Evolutionary conservation across 2,888 invertebrate species (phyloP).

Genomic region (Acleris sparsana): DNA sequence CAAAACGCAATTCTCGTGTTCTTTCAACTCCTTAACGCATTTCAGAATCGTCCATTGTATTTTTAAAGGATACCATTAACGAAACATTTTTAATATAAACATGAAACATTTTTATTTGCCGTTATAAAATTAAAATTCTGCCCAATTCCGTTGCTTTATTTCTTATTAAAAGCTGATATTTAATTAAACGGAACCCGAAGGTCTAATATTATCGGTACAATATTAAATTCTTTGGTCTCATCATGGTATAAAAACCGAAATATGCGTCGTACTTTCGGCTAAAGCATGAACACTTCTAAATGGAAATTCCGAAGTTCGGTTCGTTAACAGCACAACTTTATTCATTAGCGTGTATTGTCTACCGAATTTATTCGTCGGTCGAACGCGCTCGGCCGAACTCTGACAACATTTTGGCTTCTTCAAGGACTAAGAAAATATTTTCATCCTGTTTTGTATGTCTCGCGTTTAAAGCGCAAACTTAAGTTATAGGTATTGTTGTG

Average conservation of each 20-base stretch:
- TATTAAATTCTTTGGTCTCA: constrained; percentile 33
- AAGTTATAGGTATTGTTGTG: constrained; percentile 49
- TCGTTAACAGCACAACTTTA: constrained; percentile 80
- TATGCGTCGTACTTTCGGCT: constrained; percentile 61
- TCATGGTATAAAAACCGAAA: constrained; percentile 47
- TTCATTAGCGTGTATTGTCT: constrained; percentile 82
- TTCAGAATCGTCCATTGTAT: too few relatives aligned
- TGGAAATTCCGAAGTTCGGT: constrained; percentile 73
- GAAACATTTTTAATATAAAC: constrained; percentile 2
- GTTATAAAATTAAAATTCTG: neutral
- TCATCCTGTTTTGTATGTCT: constrained; percentile 72
- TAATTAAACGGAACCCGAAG: constrained; percentile 9
- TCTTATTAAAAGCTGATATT: constrained; percentile 17
- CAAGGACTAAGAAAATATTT: constrained; percentile 64
- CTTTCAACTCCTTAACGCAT: too few relatives aligned
- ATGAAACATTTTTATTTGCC: neutral
- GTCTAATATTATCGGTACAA: constrained; percentile 26
- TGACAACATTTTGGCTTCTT: constrained; percentile 54
- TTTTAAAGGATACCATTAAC: too few relatives aligned
- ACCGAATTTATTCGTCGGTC: constrained; percentile 75
- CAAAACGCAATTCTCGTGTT: too few relatives aligned
- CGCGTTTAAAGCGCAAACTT: constrained; percentile 61
- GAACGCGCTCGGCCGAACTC: constrained; percentile 63
- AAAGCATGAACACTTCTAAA: constrained; percentile 72
- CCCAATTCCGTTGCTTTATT: neutral